Evolutionary conservation across 1,140 invertebrate species (phyloP).

Genomic region (Camponotus pennsylvanicus): DNA sequence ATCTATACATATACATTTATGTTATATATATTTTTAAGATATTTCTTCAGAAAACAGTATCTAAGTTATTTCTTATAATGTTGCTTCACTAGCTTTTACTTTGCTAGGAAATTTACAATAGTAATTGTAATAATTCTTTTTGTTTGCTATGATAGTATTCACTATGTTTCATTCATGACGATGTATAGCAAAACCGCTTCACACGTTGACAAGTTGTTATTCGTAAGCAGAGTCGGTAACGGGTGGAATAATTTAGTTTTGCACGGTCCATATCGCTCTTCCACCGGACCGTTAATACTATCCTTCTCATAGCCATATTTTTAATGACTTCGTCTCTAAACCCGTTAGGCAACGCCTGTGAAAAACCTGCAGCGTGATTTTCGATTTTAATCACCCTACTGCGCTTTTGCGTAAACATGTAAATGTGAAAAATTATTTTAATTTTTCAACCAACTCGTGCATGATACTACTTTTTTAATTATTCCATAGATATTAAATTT

Average conservation of each 20-base stretch:
- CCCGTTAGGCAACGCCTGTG: constrained; percentile 42
- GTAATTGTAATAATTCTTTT: background rate
- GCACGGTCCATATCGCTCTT: constrained; percentile 53
- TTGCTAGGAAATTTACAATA: background rate
- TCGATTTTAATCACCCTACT: constrained; percentile 51
- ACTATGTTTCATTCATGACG: constrained; percentile 47
- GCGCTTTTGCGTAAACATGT: background rate
- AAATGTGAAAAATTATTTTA: constrained; percentile 47
- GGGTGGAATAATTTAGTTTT: constrained; percentile 68
- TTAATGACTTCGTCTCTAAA: constrained; percentile 66
- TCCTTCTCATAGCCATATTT: constrained; percentile 65
- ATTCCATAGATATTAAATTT: constrained; percentile 32
- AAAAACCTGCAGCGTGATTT: constrained; percentile 51
- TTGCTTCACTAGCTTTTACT: background rate
- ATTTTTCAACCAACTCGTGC: constrained; percentile 38
- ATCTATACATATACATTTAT: background rate
- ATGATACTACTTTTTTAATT: constrained; percentile 30
- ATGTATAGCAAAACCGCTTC: constrained; percentile 54
- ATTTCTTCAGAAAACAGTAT: background rate
- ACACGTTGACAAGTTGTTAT: constrained; percentile 67
- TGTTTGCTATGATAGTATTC: background rate
- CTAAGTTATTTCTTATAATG: background rate
- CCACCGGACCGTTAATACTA: constrained; percentile 59
- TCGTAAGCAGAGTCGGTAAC: constrained; percentile 64
- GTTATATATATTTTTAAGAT: background rate